Evolutionary conservation across 2,888 invertebrate genomes (phyloP).

Genomic region (Eristalis tenax): DNA sequence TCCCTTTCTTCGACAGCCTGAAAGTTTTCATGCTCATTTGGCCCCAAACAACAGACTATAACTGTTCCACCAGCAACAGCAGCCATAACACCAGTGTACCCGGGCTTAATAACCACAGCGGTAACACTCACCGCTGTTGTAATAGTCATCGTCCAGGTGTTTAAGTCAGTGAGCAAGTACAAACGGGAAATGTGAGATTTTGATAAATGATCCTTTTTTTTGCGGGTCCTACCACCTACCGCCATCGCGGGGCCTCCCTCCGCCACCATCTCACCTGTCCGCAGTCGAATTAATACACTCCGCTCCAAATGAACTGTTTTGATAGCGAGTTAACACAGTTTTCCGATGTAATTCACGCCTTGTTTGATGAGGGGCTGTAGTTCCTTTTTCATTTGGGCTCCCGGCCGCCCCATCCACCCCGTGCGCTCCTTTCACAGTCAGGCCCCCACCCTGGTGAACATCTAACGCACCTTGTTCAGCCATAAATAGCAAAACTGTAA

Average conservation of each 20-base stretch:
- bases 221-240: constrained; percentile 36
- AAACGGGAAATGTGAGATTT: constrained; percentile 71
- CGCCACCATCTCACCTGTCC: background rate
- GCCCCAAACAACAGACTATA: constrained; percentile 41
- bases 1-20: constrained; percentile 34
- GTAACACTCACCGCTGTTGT: constrained; percentile 65
- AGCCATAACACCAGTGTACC: constrained; percentile 19
- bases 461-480: constrained; percentile 46
- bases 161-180: constrained; percentile 58
- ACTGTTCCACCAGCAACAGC: constrained; percentile 22
- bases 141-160: constrained; percentile 70
- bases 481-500: constrained; percentile 54
- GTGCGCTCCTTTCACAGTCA: background rate
- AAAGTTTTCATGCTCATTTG: constrained; percentile 22
- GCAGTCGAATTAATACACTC: constrained; percentile 22
- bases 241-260: background rate
- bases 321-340: constrained; percentile 68
- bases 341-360: constrained; percentile 70
- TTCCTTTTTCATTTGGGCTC: constrained; percentile 10
- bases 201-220: constrained; percentile 71
- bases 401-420: constrained; percentile 2
- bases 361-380: constrained; percentile 34
- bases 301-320: constrained; percentile 62
- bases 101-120: constrained; percentile 43
- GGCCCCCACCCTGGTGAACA: constrained; percentile 12